These are phyloP conservation scores for Terebella lapidaria DNA, from an alignment of 2,888 invertebrate species.

Conservation along the genomic window DNA sequence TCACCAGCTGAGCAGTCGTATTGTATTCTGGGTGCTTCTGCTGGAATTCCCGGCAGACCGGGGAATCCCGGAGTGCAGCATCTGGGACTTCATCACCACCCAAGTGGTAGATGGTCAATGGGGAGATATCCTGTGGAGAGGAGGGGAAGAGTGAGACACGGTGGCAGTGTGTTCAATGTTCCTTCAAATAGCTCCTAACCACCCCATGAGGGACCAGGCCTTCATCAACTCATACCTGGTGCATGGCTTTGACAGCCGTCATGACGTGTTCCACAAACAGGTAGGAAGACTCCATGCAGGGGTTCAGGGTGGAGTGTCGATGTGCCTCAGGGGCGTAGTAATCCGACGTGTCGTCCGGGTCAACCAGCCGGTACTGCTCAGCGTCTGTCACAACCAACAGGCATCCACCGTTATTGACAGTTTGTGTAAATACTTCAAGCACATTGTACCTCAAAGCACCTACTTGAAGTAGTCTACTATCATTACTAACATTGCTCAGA, in stretches of 20 bases:
- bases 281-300: constrained; percentile 40
- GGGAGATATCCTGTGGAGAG: constrained; percentile 31
- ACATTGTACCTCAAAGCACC: too few relatives aligned
- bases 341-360: constrained; percentile 19
- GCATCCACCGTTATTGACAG: too few relatives aligned
- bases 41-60: constrained; percentile 24
- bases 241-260: neutral
- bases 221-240: neutral
- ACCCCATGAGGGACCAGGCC: neutral
- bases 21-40: neutral
- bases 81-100: constrained; percentile 42
- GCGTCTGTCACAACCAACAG: neutral
- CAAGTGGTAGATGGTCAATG: constrained; percentile 34
- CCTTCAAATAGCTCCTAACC: too few relatives aligned
- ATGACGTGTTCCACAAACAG: constrained; percentile 36
- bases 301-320: constrained; percentile 41
- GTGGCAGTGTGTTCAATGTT: too few relatives aligned
- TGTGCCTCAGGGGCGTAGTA: constrained; percentile 37
- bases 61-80: constrained; percentile 36
- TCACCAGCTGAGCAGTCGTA: neutral
- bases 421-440: too few relatives aligned
- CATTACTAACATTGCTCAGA: too few relatives aligned
- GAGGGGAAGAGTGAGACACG: too few relatives aligned
- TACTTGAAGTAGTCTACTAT: too few relatives aligned
- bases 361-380: constrained; percentile 5